A percentile compares a stretch with the other conserved stretches of the same genome.
Evolutionary conservation across 2,797 vertebrate species (phyloP).

Genomic region (Leptatherina wallacei): DNA sequence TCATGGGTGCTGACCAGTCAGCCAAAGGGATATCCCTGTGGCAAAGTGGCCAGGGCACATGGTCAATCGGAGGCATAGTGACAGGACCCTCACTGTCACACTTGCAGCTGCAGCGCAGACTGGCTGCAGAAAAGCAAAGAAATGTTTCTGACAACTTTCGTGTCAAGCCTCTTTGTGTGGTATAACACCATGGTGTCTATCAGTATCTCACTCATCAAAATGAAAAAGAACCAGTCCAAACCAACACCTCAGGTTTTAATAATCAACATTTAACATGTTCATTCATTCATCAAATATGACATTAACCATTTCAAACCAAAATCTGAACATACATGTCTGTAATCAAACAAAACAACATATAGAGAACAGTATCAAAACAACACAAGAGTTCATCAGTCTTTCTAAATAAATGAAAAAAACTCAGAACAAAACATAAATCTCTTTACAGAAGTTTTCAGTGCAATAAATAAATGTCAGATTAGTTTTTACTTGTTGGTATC

Average conservation of each 20-base stretch:
- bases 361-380: background rate
- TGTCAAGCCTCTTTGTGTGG: background rate
- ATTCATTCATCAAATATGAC: slow-evolving; percentile 31
- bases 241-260: slow-evolving; percentile 50
- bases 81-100: too few species aligned
- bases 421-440: slow-evolving; percentile 1
- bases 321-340: slow-evolving; percentile 33
- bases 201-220: background rate
- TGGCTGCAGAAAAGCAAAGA: too few species aligned
- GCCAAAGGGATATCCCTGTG: too few species aligned
- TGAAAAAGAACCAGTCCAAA: background rate
- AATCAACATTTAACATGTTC: slow-evolving; percentile 31
- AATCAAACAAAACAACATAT: slow-evolving; percentile 35
- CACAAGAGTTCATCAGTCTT: slow-evolving; percentile 7
- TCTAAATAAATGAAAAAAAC: background rate
- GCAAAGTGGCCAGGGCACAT: too few species aligned
- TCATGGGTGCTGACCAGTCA: too few species aligned
- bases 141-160: too few species aligned
- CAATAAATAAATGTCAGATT: slow-evolving; percentile 59
- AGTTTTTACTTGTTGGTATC: slow-evolving; percentile 17
- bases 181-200: background rate
- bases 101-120: too few species aligned
- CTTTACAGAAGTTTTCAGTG: slow-evolving; percentile 46
- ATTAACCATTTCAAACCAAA: slow-evolving; percentile 21
- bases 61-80: too few species aligned